phyloP scores from a whole-genome alignment of 1,140 invertebrate species.

The Gyrodactylus bullatarudis region DNA sequence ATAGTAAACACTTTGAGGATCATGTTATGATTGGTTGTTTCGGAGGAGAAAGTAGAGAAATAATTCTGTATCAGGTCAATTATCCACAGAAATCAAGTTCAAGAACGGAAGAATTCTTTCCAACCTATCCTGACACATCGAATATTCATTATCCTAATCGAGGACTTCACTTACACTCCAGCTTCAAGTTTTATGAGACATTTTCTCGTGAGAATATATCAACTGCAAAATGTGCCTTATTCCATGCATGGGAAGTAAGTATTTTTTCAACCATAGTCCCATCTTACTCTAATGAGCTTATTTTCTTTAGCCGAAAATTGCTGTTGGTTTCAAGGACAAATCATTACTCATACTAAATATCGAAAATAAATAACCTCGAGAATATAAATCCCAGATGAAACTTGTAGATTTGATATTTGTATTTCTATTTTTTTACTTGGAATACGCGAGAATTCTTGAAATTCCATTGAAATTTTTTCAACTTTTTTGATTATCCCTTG shows the following conservation, averaged over 20 bases:
- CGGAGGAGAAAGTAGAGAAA: background rate
- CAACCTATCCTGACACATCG: too few relatives aligned
- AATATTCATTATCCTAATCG: background rate
- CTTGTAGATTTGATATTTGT: too few relatives aligned
- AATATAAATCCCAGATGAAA: too few relatives aligned
- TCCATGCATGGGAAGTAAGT: background rate
- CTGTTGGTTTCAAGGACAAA: background rate
- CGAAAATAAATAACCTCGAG: background rate
- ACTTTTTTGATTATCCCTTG: too few relatives aligned
- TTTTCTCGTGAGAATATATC: background rate
- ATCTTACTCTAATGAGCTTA: background rate
- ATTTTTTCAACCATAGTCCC: background rate
- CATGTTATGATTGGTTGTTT: background rate
- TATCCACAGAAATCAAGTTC: too few relatives aligned
- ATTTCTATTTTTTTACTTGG: too few relatives aligned
- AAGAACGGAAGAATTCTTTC: too few relatives aligned
- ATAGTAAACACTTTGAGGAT: background rate
- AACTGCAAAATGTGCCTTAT: background rate
- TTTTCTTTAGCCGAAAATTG: background rate
- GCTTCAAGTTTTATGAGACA: background rate
- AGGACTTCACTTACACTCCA: background rate
- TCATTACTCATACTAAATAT: background rate
- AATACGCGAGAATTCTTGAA: too few relatives aligned
- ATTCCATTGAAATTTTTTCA: too few relatives aligned
- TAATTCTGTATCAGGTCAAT: background rate